Evolutionary conservation across 2,113 vertebrate species (phyloP).

Genomic region (Urocolius indicus): DNA sequence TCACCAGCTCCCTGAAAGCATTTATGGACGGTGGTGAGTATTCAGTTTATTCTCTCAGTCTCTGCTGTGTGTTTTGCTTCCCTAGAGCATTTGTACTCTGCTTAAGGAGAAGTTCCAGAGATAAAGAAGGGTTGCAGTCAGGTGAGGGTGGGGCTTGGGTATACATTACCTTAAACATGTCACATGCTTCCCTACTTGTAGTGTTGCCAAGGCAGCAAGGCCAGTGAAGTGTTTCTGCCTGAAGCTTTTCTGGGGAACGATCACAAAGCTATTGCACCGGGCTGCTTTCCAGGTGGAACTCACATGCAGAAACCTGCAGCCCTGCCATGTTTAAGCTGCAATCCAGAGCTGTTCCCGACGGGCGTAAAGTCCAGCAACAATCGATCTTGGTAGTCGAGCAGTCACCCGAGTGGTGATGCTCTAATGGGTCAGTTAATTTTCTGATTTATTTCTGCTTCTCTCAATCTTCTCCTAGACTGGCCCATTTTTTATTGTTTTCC

Average conservation of each 20-base stretch:
- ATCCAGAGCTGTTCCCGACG: neutral
- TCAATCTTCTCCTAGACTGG: slow-evolving; percentile 5
- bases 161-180: slow-evolving; percentile 34
- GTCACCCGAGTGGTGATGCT: neutral
- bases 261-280: neutral
- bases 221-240: slow-evolving; percentile 32
- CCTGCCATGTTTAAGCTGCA: neutral
- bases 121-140: slow-evolving; percentile 32
- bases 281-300: slow-evolving; percentile 48
- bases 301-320: slow-evolving; percentile 41
- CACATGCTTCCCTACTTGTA: slow-evolving; percentile 38
- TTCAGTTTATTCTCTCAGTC: neutral
- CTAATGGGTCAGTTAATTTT: neutral
- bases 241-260: slow-evolving; percentile 39
- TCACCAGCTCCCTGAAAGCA: slow-evolving; percentile 86
- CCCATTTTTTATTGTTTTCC: neutral
- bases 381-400: neutral
- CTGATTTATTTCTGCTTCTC: slow-evolving; percentile 27
- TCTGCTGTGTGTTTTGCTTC: neutral
- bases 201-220: slow-evolving; percentile 59
- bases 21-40: slow-evolving; percentile 85
- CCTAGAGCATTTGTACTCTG: neutral
- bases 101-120: neutral
- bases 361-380: neutral
- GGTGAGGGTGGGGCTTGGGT: slow-evolving; percentile 53